These are phyloP conservation scores for Clarias magur DNA, from an alignment of 2,113 vertebrate genomes.

Conservation along the genomic window DNA sequence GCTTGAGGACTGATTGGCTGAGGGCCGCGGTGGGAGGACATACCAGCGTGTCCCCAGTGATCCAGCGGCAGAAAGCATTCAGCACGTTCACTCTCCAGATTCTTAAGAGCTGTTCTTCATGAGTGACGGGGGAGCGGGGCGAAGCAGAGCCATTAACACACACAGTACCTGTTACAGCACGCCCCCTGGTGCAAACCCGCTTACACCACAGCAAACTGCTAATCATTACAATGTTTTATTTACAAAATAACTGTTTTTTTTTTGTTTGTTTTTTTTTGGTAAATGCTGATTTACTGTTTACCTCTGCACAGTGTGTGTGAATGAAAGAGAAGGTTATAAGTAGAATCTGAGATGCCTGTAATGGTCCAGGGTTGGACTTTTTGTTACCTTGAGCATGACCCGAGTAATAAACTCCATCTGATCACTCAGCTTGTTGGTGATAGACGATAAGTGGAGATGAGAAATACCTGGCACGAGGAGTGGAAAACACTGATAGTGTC, in stretches of 20 bases:
- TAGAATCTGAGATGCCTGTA: neutral
- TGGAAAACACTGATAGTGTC: slow-evolving; percentile 54
- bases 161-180: neutral
- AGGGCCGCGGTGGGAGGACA: neutral
- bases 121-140: neutral
- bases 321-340: neutral
- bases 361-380: neutral
- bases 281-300: neutral
- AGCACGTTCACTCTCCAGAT: neutral
- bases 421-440: neutral
- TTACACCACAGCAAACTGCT: neutral
- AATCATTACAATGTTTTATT: no score
- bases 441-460: neutral
- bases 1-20: slow-evolving; percentile 77
- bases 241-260: no score
- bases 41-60: neutral
- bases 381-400: neutral
- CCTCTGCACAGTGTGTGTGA: neutral
- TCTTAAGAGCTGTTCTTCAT: neutral
- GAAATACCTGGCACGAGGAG: slow-evolving; percentile 39
- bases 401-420: neutral
- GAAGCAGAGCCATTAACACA: neutral
- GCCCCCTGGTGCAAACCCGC: neutral
- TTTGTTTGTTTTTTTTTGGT: no score
- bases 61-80: neutral